Base-by-base conservation (phyloP, 2,797 vertebrate species). In the Eurystomus glaucurus region DNA sequence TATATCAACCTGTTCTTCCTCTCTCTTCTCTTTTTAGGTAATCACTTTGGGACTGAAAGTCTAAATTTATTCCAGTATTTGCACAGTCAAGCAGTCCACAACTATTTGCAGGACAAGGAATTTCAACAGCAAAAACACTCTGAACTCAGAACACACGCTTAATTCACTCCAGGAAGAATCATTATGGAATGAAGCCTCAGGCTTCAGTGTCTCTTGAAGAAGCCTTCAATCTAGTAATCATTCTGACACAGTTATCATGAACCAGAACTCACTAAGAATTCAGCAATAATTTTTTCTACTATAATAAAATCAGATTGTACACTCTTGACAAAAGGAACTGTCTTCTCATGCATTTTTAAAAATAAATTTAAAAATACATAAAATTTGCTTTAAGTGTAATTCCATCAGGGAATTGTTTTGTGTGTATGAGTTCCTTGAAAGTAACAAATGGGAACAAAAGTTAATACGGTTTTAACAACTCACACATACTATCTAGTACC, bases 271-370 rank as follows among this genome's bases (percentile, higher is more conserved):
- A 22, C 21, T 82, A 76, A 80, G 96, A 96, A 65, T 85, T 20
- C 10, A 95, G 45, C n/a, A 70, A 28, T 17, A 12, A 5, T 66
- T 69, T 93, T 82, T 94, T 29, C 69, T 58, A 43, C 35, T 83
- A 62, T 86, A 76, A 92, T 61, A 68, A 61, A 97, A 93, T 87
- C 64, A 46, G 23, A 43, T 80, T 85, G 51, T 61, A 93, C 9
- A 19, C 17, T 77, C 46, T 48, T 91, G 65, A 90, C 20, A 85
- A 92, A 95, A 90, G 17, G 22, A 82, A 83, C 19, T 68, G n/a
- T 17, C 10, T 92, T 88, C 31, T 82, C 33, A 71, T 51, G 31
- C 1, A 85, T 82, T 94, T 71, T 84, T 35, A 9, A 76, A 90
- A 90, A 52, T 14, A 81, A 83, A 43, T 41, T 39, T 52, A 81